Base-by-base conservation (phyloP, 2,888 invertebrate genomes). In the Saturnia pavonia region DNA sequence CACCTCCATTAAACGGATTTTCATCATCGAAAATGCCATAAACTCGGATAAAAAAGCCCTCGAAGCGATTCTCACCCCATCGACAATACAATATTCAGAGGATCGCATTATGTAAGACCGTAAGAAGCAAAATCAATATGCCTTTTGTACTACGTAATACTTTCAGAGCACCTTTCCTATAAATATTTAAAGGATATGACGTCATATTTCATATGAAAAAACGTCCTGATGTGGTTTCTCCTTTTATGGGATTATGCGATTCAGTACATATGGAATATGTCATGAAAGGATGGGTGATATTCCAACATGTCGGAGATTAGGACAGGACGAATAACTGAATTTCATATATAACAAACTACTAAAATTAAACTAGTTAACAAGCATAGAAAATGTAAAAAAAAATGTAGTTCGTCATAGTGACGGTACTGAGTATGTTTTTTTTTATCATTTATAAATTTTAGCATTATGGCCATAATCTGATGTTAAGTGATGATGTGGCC, bases 121-220 rank as follows among this genome's bases (percentile, higher is more conserved):
- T 88, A 89, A 91, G 88, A 87, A 85, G 82, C 86, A 89, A 90
- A 91, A 91, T 91, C 91, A 91, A 91, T 91, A 91, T 86, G 80
- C 84, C 86, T 87, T 86, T 86, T 89, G 88, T 88, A 85, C 83
- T 84, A 79, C 81, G 77, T 86, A 88, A 89, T 87, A 88, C 85
- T 88, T 85, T 78, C 82, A 81, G 85, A 85, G 81, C 80, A 85
- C 82, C 85, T 79, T 78, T 82, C 87, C 87, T 40, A 91, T 91
- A 91, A 89, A 91, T 91, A 91, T 91, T 91, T 89, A 88, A 91
- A 79, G 83, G 81, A 77, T 68, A 71, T 71, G 71, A 71, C 71
- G 63, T 71, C 71, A 63, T 48, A 67, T 70, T 70, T 70, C 68
- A 70, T 68, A 67, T 60, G 48, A 67, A 60, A 70, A 70, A 67